Conservation (phyloP, 2,888 invertebrate genomes). For the Bombylius discolor region DNA sequence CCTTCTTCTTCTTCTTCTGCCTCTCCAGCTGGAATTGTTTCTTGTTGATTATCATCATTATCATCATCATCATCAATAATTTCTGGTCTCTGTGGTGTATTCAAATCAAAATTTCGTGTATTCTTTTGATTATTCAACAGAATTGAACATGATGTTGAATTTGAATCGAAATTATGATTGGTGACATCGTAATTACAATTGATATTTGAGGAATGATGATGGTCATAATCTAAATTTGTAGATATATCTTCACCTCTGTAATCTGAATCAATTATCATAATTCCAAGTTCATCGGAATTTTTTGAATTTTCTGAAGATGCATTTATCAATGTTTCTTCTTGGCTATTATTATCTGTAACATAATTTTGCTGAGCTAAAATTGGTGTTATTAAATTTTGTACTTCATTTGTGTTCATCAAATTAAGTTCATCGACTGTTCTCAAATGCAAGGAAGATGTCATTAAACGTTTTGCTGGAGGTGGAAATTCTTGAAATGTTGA, state of each 20-base stretch:
- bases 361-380: slow-evolving; percentile 21
- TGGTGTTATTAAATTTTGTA: slow-evolving; percentile 31
- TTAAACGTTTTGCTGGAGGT: slow-evolving; percentile 6
- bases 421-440: slow-evolving; percentile 35
- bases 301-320: slow-evolving; percentile 17
- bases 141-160: background rate
- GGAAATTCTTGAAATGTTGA: slow-evolving; percentile 18
- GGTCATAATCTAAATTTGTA: too few relatives aligned
- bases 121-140: background rate
- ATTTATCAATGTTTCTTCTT: slow-evolving; percentile 6
- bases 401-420: slow-evolving; percentile 33
- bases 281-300: slow-evolving; percentile 11
- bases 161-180: background rate
- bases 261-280: too few relatives aligned
- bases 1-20: background rate
- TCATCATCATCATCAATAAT: slow-evolving; percentile 12
- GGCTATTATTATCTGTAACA: background rate
- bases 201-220: too few relatives aligned
- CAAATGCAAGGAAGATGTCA: slow-evolving; percentile 27
- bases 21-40: too few relatives aligned
- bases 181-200: too few relatives aligned
- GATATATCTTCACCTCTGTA: too few relatives aligned
- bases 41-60: background rate
- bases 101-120: slow-evolving; percentile 16
- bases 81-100: slow-evolving; percentile 20